Evolutionary conservation across 2,113 vertebrate genomes (phyloP).

Genomic region (Laterallus jamaicensis): DNA sequence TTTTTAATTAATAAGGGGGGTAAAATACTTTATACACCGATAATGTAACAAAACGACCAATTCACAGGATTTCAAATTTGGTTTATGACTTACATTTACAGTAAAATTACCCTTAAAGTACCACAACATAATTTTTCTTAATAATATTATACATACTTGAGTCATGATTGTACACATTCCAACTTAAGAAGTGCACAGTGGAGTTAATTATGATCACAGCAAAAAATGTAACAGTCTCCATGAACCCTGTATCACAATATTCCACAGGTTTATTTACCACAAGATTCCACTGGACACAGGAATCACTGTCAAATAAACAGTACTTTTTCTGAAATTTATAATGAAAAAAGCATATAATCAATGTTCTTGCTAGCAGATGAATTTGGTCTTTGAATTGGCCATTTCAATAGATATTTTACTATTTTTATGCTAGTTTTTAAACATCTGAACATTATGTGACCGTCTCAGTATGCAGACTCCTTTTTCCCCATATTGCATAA

Average conservation of each 20-base stretch:
- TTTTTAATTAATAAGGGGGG: not conserved
- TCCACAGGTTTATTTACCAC: not conserved
- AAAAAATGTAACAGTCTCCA: not conserved
- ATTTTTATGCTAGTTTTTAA: not conserved
- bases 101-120: not conserved
- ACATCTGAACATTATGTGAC: not conserved
- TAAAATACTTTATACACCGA: not conserved
- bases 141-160: not conserved
- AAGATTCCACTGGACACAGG: not conserved
- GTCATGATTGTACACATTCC: not conserved
- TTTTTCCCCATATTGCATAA: not conserved
- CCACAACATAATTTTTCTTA: not conserved
- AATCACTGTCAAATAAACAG: not conserved
- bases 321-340: not conserved
- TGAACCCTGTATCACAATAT: not conserved
- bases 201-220: not conserved
- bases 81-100: not conserved
- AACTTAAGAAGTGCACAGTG: not conserved
- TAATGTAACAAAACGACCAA: not conserved
- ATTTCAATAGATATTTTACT: not conserved
- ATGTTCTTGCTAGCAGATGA: not conserved
- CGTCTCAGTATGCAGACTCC: not conserved
- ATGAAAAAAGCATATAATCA: not conserved
- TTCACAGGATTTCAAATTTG: not conserved
- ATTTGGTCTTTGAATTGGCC: not conserved